Evolutionary conservation across 2,113 vertebrate genomes (phyloP).

Genomic region (Boleophthalmus pectinirostris): DNA sequence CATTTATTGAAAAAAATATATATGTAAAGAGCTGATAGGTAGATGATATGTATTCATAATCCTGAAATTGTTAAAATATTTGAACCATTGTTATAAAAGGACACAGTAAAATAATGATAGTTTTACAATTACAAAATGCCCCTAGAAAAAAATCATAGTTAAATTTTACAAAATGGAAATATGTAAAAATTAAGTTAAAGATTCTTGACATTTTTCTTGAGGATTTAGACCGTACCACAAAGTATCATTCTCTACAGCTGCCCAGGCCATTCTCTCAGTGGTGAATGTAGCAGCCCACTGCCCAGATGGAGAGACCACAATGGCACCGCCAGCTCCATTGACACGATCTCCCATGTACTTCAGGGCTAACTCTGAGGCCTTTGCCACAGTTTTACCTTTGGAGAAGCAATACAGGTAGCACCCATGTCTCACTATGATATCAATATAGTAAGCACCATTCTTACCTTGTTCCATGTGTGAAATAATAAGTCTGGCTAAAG

Average conservation of each 20-base stretch:
- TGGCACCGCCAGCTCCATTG: constrained; percentile 69
- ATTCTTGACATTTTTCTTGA: constrained; percentile 48
- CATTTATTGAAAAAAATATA: no score
- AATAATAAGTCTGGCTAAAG: constrained; percentile 70
- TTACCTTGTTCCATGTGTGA: constrained; percentile 76
- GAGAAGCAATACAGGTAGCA: background rate
- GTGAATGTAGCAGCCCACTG: constrained; percentile 74
- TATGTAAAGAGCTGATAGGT: no score
- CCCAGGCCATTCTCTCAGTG: constrained; percentile 73
- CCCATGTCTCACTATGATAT: background rate
- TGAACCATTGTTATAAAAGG: no score
- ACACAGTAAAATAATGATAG: background rate
- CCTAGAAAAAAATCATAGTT: background rate
- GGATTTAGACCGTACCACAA: constrained; percentile 73
- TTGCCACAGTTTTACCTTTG: constrained; percentile 59
- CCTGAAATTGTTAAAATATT: no score
- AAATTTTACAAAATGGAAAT: background rate
- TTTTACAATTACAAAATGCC: background rate
- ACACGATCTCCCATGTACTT: constrained; percentile 72
- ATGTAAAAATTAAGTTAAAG: background rate
- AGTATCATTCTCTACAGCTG: constrained; percentile 51
- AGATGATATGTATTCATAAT: no score
- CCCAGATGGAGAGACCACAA: constrained; percentile 66
- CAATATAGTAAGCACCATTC: constrained; percentile 5
- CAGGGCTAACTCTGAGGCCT: constrained; percentile 63